Conservation (phyloP, 2,797 vertebrate genomes). For the Vireo griseus region DNA sequence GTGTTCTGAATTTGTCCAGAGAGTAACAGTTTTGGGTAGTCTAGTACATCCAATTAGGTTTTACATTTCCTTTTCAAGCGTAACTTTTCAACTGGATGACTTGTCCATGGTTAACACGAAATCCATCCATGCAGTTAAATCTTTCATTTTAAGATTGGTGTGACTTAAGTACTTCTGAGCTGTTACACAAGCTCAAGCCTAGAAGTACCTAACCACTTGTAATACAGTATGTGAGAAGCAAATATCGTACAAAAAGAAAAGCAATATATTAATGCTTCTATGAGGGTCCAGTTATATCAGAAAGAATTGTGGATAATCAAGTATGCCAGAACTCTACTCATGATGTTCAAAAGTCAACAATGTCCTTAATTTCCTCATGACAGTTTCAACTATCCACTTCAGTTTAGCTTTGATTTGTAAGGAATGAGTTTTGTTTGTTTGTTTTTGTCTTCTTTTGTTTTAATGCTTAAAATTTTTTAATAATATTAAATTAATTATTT, state of each 20-base stretch:
- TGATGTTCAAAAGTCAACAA: rapidly evolving
- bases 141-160: background rate
- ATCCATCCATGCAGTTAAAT: background rate
- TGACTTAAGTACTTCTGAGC: background rate
- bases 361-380: background rate
- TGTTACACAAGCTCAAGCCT: background rate
- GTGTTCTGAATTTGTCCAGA: background rate
- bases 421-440: rapidly evolving
- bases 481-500: no score
- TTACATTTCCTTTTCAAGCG: background rate
- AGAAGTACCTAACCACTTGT: background rate
- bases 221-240: background rate
- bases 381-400: background rate
- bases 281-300: background rate
- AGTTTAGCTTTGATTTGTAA: background rate
- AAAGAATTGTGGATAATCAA: background rate
- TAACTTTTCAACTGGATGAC: background rate
- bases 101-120: background rate
- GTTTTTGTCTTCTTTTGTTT: background rate
- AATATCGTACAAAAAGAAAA: background rate
- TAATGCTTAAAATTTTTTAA: background rate
- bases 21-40: background rate
- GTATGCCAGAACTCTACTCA: background rate
- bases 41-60: background rate
- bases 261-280: background rate